phyloP scores from a whole-genome alignment of 2,113 vertebrate species.

The Lepus timidus region DNA sequence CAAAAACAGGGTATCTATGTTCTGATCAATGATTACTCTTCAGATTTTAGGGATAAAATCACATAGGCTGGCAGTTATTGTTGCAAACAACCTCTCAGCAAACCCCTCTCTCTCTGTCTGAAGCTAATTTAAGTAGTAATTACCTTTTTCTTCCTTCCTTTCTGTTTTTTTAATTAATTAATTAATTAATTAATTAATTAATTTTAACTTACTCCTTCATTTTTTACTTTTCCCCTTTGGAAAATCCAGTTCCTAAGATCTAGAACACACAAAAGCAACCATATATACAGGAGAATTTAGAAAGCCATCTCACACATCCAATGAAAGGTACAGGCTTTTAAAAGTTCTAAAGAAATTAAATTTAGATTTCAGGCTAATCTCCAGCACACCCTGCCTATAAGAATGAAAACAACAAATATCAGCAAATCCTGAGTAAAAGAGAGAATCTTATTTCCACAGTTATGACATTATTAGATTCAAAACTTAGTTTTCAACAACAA shows the following conservation, averaged over 20 bases:
- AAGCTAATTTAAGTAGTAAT: background rate
- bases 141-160: background rate
- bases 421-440: background rate
- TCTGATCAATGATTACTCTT: background rate
- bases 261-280: background rate
- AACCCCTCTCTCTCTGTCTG: background rate
- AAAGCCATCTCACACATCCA: background rate
- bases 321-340: background rate
- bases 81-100: background rate
- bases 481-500: background rate
- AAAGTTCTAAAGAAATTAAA: background rate
- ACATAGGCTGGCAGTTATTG: background rate
- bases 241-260: background rate
- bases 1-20: background rate
- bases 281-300: background rate
- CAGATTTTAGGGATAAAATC: background rate
- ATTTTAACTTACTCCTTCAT: background rate
- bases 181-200: too few relatives aligned
- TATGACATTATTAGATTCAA: background rate
- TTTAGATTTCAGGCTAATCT: background rate
- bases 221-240: background rate
- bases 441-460: background rate
- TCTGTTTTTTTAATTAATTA: background rate
- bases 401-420: background rate
- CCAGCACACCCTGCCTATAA: background rate